Conservation (phyloP, 1,140 invertebrate species). For the Lanistes nyassanus region DNA sequence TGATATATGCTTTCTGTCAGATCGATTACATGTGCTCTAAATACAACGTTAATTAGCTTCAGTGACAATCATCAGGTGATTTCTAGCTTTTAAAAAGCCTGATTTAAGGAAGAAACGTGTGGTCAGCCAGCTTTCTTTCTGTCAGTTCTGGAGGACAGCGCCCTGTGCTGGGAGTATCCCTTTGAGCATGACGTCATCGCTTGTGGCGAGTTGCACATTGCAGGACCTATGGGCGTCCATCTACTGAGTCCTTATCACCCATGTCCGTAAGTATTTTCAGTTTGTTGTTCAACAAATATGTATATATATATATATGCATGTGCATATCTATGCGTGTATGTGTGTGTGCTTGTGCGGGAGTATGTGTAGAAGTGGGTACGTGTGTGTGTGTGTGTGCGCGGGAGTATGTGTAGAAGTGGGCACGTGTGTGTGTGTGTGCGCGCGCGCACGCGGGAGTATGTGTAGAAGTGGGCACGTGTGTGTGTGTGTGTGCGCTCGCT, state of each 20-base stretch:
- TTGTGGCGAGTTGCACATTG: conserved; percentile 14
- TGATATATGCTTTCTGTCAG: too few species aligned
- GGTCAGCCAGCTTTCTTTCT: too few species aligned
- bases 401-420: neutral
- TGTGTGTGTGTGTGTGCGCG: conserved; percentile 11
- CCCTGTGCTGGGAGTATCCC: conserved; percentile 1
- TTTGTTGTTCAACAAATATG: neutral
- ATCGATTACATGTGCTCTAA: too few species aligned
- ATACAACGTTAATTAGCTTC: too few species aligned
- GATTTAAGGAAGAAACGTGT: too few species aligned
- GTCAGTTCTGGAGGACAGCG: neutral
- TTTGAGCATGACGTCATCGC: conserved; percentile 18
- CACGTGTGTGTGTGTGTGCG: neutral
- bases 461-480: neutral
- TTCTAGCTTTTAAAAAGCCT: too few species aligned
- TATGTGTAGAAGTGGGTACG: neutral
- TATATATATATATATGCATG: neutral
- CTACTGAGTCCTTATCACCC: neutral
- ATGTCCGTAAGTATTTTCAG: conserved; percentile 13
- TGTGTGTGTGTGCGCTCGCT: conserved; percentile 13
- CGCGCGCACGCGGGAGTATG: neutral
- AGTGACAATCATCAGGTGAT: too few species aligned
- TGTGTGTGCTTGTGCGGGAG: conserved; percentile 10
- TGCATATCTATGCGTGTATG: neutral
- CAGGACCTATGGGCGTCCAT: neutral